These are phyloP conservation scores for Holocentrus rufus DNA, from an alignment of 2,797 vertebrate species.

Conservation along the genomic window DNA sequence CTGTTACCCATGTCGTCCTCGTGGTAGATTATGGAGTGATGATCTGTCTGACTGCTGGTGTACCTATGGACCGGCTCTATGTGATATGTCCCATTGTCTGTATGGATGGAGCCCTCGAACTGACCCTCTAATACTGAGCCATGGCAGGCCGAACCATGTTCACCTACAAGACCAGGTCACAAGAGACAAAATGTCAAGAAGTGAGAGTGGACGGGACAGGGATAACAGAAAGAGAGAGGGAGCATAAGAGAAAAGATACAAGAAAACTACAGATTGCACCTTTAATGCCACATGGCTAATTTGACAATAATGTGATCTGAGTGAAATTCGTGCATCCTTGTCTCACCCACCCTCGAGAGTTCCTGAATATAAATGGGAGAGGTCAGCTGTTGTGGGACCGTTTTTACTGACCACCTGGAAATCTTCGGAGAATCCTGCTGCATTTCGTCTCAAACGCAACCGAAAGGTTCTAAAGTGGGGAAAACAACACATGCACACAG, in stretches of 20 bases:
- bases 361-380: constrained; percentile 85
- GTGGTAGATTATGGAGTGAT: constrained; percentile 86
- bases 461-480: constrained; percentile 75
- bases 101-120: constrained; percentile 85
- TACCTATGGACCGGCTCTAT: constrained; percentile 78
- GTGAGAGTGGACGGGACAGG: neutral
- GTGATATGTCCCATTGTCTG: constrained; percentile 82
- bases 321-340: neutral
- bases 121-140: constrained; percentile 83
- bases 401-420: constrained; percentile 71
- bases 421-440: constrained; percentile 73
- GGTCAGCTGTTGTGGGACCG: constrained; percentile 59
- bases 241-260: neutral
- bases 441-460: constrained; percentile 77
- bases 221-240: neutral
- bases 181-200: constrained; percentile 20
- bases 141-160: constrained; percentile 80
- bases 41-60: constrained; percentile 45
- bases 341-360: constrained; percentile 77
- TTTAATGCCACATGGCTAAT: neutral
- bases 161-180: constrained; percentile 70
- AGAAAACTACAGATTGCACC: too few relatives aligned
- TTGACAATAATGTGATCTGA: accelerated
- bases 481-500: constrained; percentile 5
- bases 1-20: constrained; percentile 85